These are phyloP conservation scores for Chelonus insularis DNA, from an alignment of 1,140 invertebrate genomes.

Conservation along the genomic window DNA sequence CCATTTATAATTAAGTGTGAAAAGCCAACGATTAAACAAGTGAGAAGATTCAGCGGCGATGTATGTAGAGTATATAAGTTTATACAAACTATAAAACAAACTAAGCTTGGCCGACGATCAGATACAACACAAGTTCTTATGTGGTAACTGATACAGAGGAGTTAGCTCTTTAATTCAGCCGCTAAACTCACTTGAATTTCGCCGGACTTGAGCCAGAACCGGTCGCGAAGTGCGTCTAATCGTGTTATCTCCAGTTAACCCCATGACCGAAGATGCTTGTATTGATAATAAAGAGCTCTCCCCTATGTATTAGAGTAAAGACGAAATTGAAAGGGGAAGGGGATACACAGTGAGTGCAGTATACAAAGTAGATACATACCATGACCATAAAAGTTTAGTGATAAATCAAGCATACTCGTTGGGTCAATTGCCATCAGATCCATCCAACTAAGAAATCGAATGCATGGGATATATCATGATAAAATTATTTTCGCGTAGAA, in stretches of 20 bases:
- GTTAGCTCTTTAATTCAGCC: slow-evolving; percentile 42
- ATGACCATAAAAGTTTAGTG: no score
- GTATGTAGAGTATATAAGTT: slow-evolving; percentile 8
- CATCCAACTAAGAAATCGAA: no score
- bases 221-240: slow-evolving; percentile 39
- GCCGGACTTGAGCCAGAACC: slow-evolving; percentile 36
- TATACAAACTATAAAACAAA: slow-evolving; percentile 28
- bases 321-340: slow-evolving; percentile 39
- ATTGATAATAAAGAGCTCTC: slow-evolving; percentile 21
- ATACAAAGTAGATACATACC: no score
- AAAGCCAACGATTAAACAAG: slow-evolving; percentile 19
- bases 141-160: slow-evolving; percentile 43
- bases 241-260: slow-evolving; percentile 46
- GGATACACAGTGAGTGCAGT: slow-evolving; percentile 2
- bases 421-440: no score
- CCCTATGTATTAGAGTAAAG: slow-evolving; percentile 22
- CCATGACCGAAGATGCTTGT: slow-evolving; percentile 39
- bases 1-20: slow-evolving; percentile 4
- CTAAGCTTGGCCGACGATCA: slow-evolving; percentile 24
- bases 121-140: slow-evolving; percentile 11
- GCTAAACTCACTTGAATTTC: slow-evolving; percentile 44
- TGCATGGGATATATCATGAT: no score
- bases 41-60: slow-evolving; percentile 25
- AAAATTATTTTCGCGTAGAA: no score
- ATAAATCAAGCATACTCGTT: no score